These are phyloP conservation scores for Aricia agestis DNA, from an alignment of 1,140 invertebrate species.

Conservation along the genomic window DNA sequence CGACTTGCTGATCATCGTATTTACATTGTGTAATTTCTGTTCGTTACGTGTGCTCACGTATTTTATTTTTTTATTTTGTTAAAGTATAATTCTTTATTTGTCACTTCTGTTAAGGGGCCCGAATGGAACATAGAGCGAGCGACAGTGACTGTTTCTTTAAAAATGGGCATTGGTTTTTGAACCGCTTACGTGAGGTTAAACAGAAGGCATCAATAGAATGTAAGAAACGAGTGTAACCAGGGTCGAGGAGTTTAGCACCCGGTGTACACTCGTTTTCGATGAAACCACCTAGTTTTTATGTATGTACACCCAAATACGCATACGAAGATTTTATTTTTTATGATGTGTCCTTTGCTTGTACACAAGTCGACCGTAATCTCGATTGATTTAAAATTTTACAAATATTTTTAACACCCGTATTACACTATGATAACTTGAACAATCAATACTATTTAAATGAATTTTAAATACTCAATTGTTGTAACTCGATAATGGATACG, in stretches of 20 bases:
- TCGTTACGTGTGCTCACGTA: conserved; percentile 9
- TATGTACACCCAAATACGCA: background rate
- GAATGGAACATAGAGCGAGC: background rate
- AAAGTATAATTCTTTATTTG: background rate
- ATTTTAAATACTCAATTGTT: no score
- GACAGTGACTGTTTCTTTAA: background rate
- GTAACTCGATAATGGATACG: no score
- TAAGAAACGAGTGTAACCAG: background rate
- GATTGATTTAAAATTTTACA: no score
- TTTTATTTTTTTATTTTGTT: conserved; percentile 9
- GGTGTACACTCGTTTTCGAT: background rate
- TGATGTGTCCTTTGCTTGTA: background rate
- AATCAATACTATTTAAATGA: no score
- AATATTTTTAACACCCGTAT: no score
- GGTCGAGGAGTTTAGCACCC: background rate
- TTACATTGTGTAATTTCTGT: conserved; percentile 1
- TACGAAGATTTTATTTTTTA: background rate
- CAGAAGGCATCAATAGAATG: background rate
- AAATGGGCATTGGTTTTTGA: conserved; percentile 10
- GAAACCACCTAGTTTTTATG: background rate
- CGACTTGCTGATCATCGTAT: background rate
- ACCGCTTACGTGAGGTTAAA: background rate
- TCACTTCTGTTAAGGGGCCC: background rate
- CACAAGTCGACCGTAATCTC: background rate
- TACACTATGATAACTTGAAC: no score